Percentiles rank a stretch among this genome's conserved stretches.
Conservation (phyloP, 2,797 vertebrate species). For the Eulemur coronatus region DNA sequence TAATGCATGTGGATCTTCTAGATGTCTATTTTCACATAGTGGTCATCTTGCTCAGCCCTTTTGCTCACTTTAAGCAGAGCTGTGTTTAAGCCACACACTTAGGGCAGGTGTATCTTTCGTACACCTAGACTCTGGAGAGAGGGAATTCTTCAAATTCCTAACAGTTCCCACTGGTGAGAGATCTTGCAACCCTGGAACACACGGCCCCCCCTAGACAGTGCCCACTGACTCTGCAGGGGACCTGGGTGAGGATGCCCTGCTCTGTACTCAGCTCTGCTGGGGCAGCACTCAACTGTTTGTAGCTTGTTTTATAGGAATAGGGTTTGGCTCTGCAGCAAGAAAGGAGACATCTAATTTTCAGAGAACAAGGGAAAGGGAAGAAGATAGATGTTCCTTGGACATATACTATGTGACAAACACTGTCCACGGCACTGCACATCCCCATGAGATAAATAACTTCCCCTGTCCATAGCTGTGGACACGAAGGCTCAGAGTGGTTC, state of each 20-base stretch:
- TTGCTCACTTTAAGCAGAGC: not conserved
- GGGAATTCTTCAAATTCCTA: conserved; percentile 25
- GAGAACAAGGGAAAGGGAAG: not conserved
- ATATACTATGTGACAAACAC: not conserved
- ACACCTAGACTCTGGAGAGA: not conserved
- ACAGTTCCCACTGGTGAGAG: not conserved
- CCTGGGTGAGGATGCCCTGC: not conserved
- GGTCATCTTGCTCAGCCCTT: not conserved
- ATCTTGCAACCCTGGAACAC: not conserved
- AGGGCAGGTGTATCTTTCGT: not conserved
- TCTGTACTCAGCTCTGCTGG: not conserved
- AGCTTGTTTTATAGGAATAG: not conserved
- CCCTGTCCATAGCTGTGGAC: not conserved
- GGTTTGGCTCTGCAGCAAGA: not conserved
- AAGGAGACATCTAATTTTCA: not conserved
- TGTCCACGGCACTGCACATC: fast-evolving
- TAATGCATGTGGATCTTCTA: not conserved
- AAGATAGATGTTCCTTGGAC: not conserved
- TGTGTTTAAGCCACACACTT: not conserved
- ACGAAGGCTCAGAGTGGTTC: not conserved
- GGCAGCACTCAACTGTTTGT: not conserved
- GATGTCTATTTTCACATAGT: not conserved
- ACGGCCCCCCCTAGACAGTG: not conserved
- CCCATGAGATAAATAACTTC: not conserved
- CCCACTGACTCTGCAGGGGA: not conserved